Evolutionary conservation across 2,113 vertebrate genomes (phyloP).

Genomic region (Psilopogon haemacephalus): DNA sequence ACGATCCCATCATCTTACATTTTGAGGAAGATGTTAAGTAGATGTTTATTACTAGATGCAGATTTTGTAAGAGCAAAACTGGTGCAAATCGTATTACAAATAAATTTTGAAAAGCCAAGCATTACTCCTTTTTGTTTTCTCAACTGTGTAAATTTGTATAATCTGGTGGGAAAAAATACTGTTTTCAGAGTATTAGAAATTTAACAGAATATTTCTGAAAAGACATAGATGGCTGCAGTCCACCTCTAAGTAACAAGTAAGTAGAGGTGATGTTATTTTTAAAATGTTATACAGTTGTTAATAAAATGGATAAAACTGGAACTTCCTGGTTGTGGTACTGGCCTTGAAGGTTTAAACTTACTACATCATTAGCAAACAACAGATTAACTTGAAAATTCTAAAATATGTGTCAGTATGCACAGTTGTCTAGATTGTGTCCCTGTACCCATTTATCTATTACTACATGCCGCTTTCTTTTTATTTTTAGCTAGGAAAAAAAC

Average conservation of each 20-base stretch:
- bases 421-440: neutral
- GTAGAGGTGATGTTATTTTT: neutral
- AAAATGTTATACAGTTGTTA: neutral
- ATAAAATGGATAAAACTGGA: neutral
- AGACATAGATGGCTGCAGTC: neutral
- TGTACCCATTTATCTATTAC: neutral
- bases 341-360: neutral
- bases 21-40: slow-evolving; percentile 62
- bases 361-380: neutral
- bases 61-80: neutral
- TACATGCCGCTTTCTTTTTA: neutral
- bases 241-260: neutral
- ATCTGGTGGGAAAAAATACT: neutral
- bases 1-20: slow-evolving; percentile 78
- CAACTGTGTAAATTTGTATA: neutral
- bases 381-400: neutral
- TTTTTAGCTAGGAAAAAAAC: neutral
- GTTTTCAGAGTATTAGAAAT: neutral
- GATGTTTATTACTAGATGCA: neutral
- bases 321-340: neutral
- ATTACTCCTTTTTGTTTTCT: neutral
- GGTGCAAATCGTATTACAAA: neutral
- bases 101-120: neutral
- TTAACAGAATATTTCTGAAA: neutral
- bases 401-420: neutral